phyloP scores from a whole-genome alignment of 2,888 invertebrate genomes.

The Allolobophora icterica region DNA sequence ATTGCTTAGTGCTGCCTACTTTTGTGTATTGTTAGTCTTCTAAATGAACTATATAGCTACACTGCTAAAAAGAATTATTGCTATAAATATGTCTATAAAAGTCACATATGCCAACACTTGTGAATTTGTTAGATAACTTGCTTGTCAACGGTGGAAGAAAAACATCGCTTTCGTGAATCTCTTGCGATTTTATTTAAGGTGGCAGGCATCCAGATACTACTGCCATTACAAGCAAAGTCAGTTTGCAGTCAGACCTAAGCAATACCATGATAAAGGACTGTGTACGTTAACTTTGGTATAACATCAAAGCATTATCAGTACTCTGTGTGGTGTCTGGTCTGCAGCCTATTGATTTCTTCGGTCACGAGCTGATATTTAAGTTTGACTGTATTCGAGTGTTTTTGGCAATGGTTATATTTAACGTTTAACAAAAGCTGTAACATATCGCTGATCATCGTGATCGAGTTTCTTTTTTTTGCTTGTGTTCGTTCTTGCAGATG shows the following conservation, averaged over 20 bases:
- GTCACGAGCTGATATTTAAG: background rate
- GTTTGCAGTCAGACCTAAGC: background rate
- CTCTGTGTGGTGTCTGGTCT: background rate
- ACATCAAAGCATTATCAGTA: background rate
- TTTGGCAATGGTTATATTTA: background rate
- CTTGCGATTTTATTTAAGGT: background rate
- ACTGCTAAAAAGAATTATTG: background rate
- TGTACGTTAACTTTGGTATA: background rate
- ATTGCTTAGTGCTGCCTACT: background rate
- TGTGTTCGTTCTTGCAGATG: background rate
- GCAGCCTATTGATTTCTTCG: background rate
- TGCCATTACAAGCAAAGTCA: background rate
- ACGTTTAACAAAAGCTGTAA: background rate
- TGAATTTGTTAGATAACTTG: too few relatives aligned
- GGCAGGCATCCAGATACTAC: background rate
- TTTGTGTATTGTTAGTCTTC: background rate
- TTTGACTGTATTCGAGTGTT: background rate
- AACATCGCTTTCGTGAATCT: background rate
- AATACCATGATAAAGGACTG: background rate
- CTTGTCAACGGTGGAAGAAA: background rate
- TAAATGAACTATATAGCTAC: background rate
- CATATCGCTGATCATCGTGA: background rate
- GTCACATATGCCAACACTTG: background rate
- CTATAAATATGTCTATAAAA: background rate
- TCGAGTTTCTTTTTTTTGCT: background rate